These are phyloP conservation scores for Drosophila greeni DNA, from an alignment of 2,888 invertebrate genomes.

Conservation along the genomic window DNA sequence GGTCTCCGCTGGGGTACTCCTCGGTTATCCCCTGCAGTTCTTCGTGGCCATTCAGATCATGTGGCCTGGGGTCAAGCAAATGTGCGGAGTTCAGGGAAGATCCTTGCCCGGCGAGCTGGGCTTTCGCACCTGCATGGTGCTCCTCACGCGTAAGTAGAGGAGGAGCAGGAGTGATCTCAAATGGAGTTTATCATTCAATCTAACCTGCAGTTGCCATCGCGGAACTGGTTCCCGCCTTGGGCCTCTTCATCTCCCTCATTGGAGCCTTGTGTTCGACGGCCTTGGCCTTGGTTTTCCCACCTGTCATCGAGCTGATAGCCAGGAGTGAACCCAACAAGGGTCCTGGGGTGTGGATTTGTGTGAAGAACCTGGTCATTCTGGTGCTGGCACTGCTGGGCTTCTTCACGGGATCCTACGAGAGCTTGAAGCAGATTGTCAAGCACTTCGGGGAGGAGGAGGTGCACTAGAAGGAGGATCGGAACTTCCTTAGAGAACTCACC, in stretches of 20 bases:
- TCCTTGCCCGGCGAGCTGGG: slow-evolving; percentile 84
- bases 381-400: slow-evolving; percentile 85
- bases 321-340: slow-evolving; percentile 81
- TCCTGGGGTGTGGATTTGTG: slow-evolving; percentile 78
- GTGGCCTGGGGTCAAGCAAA: slow-evolving; percentile 85
- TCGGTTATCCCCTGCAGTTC: slow-evolving; percentile 96
- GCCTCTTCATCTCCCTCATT: slow-evolving; percentile 92
- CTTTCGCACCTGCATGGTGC: slow-evolving; percentile 86
- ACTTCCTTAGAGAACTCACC: neutral
- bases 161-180: no score
- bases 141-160: slow-evolving; percentile 89
- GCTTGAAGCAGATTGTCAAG: slow-evolving; percentile 79
- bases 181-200: neutral
- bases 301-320: slow-evolving; percentile 89
- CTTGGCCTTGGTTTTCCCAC: slow-evolving; percentile 92
- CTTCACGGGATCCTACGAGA: slow-evolving; percentile 87
- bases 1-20: slow-evolving; percentile 90
- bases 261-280: slow-evolving; percentile 94
- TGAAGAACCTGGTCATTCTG: slow-evolving; percentile 84
- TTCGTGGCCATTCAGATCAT: slow-evolving; percentile 95
- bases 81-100: slow-evolving; percentile 81
- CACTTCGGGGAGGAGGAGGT: slow-evolving; percentile 68
- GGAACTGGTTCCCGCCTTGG: slow-evolving; percentile 90
- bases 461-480: neutral
- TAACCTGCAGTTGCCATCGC: slow-evolving; percentile 86